These are phyloP conservation scores for Cacatua alba DNA, from an alignment of 2,113 vertebrate species.

Conservation along the genomic window DNA sequence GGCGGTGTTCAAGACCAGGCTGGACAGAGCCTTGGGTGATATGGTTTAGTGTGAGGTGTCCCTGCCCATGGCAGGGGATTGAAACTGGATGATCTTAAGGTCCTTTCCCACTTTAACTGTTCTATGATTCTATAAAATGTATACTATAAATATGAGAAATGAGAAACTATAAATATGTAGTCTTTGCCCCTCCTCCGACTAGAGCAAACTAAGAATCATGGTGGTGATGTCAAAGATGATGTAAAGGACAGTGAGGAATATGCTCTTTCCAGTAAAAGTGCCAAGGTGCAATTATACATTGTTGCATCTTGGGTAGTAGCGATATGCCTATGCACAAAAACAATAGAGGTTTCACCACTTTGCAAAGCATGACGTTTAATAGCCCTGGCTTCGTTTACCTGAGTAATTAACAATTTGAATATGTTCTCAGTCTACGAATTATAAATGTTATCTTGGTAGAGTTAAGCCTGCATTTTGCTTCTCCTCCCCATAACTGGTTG, in stretches of 20 bases:
- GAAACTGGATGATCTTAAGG: too few relatives aligned
- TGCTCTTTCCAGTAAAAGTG: background rate
- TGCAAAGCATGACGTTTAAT: background rate
- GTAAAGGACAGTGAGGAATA: background rate
- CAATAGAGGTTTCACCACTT: background rate
- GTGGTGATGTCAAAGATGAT: constrained; percentile 3
- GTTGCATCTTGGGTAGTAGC: background rate
- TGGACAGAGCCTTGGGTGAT: too few relatives aligned
- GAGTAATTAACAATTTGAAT: background rate
- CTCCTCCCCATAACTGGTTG: background rate
- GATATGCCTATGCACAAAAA: background rate
- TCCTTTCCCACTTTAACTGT: too few relatives aligned
- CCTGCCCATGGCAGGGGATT: too few relatives aligned
- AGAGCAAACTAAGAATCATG: background rate
- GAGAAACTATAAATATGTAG: background rate
- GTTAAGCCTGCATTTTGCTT: background rate
- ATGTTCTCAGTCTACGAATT: background rate
- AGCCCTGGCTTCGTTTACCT: background rate
- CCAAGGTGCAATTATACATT: background rate
- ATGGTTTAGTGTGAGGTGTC: too few relatives aligned
- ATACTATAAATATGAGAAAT: background rate
- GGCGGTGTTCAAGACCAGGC: too few relatives aligned
- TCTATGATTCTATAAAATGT: background rate
- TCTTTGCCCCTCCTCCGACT: background rate
- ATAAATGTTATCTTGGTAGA: background rate